Evolutionary conservation across 2,888 invertebrate species (phyloP), one percentile per base, ranked within the genome.

Genomic region (Andrena hattorfiana): DNA sequence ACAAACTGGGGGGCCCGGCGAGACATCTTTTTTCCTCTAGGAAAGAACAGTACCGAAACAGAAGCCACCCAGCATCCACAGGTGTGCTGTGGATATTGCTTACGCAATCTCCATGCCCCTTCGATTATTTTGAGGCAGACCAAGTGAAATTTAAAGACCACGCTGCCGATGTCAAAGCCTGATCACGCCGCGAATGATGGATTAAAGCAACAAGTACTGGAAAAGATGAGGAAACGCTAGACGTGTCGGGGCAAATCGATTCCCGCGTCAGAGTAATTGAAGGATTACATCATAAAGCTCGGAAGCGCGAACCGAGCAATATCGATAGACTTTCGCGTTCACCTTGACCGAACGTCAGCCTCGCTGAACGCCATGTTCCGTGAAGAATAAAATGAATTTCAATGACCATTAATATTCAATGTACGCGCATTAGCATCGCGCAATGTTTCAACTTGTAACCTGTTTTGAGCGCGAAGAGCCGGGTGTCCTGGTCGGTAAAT

Each of bases 371-470:
- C n/a, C 32, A 30, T 6, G 51, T 32, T 23, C 54, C 54, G 3
- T 20, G 56, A 73, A 59, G 59, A 73, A 73, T 72, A 63, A 63
- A 73, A 64, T 42, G 35, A 67, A 72, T 62, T 64, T 64, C 73
- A 10, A 72, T 51, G 68, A 67, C 72, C 62, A 79, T 81, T 79
- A 81, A 81, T 79, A 81, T 79, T 79, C 81, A 81, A 81, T 79
- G 68, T 64, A 35, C 56, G 49, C 63, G 68, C 73, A 81, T 81
- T 79, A 79, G 68, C 80, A 81, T 69, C 81, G 54, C 56, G 79
- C 79, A 28, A 79, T 81, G 73, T 73, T 81, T 81, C 81, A 81
- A 79, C 79, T 35, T 63, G 81, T 68, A 78, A 81, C 80, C 78
- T 72, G 78, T 59, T 81, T 73, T 42, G 26, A 56, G 54, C 72